Evolutionary conservation across 2,797 vertebrate genomes (phyloP).

Genomic region (Microctenopoma stevenorrisi): DNA sequence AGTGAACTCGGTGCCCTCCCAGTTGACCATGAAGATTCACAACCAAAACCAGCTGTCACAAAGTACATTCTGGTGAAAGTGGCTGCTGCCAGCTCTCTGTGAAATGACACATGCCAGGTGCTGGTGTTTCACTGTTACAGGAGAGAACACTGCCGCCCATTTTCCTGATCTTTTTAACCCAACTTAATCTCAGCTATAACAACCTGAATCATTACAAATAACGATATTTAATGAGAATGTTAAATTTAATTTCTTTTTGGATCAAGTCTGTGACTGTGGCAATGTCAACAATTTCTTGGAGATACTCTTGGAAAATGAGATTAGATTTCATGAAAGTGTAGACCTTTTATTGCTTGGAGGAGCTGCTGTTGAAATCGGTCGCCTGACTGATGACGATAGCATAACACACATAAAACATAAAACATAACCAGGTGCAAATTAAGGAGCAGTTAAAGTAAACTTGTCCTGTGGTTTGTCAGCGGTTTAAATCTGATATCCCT

Average conservation of each 20-base stretch:
- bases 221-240: neutral
- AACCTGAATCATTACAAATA: constrained; percentile 4
- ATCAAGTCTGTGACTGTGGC: neutral
- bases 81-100: constrained; percentile 40
- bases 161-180: constrained; percentile 11
- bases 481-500: too few relatives aligned
- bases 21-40: constrained; percentile 10
- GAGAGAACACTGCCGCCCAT: constrained; percentile 19
- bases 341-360: too few relatives aligned
- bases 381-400: too few relatives aligned
- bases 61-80: constrained; percentile 16
- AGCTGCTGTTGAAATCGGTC: too few relatives aligned
- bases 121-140: constrained; percentile 46
- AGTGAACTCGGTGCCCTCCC: constrained; percentile 26
- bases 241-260: too few relatives aligned
- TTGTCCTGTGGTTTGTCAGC: too few relatives aligned
- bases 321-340: neutral
- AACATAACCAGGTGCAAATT: too few relatives aligned
- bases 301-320: neutral
- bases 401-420: too few relatives aligned
- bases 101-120: constrained; percentile 44
- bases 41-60: constrained; percentile 29
- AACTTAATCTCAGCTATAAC: constrained; percentile 15
- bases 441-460: too few relatives aligned
- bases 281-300: neutral